Evolutionary conservation across 2,797 vertebrate genomes (phyloP).

Genomic region (Rhyacichthys aspro): DNA sequence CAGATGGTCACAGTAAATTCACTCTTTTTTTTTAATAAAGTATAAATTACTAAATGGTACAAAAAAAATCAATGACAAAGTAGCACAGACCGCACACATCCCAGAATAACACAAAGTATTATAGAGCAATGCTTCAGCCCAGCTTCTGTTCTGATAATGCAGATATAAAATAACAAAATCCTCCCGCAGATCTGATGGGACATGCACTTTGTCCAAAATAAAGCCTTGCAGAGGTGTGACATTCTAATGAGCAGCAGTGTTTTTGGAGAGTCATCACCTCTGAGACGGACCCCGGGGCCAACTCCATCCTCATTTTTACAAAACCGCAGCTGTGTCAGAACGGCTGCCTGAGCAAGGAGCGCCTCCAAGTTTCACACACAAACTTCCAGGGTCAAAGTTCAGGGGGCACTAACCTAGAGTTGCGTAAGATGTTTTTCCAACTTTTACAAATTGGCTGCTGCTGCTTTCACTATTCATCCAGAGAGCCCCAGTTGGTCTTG

Average conservation of each 20-base stretch:
- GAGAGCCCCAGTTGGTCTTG: neutral
- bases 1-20: too few species aligned
- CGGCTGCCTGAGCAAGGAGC: neutral
- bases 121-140: neutral
- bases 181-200: neutral
- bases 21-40: too few species aligned
- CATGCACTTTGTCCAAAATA: neutral
- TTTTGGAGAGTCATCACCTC: conserved; percentile 5
- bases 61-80: too few species aligned
- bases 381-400: conserved; percentile 42
- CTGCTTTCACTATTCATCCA: conserved; percentile 3
- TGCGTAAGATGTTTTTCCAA: conserved; percentile 35
- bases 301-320: conserved; percentile 11
- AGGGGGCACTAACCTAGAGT: conserved; percentile 33
- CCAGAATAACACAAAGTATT: neutral
- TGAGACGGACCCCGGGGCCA: conserved; percentile 16
- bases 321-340: conserved; percentile 21
- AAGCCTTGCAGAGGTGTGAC: conserved; percentile 6
- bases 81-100: neutral
- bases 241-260: conserved; percentile 5
- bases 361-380: conserved; percentile 34
- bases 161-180: neutral
- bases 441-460: conserved; percentile 1
- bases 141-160: neutral
- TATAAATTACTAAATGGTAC: too few species aligned